phyloP scores from a whole-genome alignment of 2,797 vertebrate species.

The Poeciliopsis paucimaculata region DNA sequence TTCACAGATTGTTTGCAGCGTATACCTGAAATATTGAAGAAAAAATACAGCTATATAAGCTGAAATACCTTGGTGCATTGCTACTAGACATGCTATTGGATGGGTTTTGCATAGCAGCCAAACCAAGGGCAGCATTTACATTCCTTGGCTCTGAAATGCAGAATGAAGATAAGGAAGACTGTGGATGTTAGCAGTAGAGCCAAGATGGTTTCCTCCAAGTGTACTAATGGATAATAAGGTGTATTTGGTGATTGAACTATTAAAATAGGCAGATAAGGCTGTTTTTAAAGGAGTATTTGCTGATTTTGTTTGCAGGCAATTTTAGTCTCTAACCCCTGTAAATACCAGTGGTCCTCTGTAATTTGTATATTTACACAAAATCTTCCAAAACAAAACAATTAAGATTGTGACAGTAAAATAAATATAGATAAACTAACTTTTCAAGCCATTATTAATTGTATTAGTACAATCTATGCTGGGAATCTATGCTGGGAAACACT shows the following conservation, averaged over 20 bases:
- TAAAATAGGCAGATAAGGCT: background rate
- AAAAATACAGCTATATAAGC: background rate
- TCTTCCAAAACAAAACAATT: background rate
- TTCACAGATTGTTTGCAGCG: background rate
- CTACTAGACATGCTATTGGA: background rate
- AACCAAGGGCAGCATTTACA: background rate
- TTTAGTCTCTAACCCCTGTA: background rate
- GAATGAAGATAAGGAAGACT: background rate
- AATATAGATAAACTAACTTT: background rate
- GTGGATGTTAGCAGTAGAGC: background rate
- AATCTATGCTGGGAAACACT: background rate
- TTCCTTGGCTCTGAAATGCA: background rate
- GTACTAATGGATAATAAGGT: background rate
- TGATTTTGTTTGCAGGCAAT: background rate
- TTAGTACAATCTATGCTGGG: background rate
- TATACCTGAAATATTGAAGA: background rate
- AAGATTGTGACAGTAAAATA: background rate
- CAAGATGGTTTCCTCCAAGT: background rate
- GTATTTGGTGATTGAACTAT: background rate
- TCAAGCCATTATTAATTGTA: background rate
- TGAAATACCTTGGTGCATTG: background rate
- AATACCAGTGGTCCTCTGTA: background rate
- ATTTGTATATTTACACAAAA: background rate
- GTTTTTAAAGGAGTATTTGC: background rate
- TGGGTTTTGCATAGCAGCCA: background rate